Conservation (phyloP, 35 echinoderm and acorn worm species). For the Lytechinus pictus region DNA sequence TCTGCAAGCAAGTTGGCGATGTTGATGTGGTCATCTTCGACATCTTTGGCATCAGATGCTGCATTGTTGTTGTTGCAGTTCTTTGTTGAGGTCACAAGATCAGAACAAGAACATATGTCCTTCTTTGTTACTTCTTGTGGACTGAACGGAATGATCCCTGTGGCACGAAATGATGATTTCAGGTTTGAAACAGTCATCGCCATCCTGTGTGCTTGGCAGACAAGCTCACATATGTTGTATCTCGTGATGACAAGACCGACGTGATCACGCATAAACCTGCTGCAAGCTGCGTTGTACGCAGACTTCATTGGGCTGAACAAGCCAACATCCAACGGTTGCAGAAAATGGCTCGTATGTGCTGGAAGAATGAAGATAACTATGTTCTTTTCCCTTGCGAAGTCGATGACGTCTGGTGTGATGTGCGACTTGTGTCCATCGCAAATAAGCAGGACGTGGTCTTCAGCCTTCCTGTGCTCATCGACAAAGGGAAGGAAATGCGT, state of each 20-base stretch:
- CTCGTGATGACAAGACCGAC: conserved; percentile 31
- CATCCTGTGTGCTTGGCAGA: conserved; percentile 23
- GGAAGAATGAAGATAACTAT: background rate
- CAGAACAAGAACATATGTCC: no score
- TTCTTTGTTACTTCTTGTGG: no score
- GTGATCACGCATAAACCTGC: conserved; percentile 14
- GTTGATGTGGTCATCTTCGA: no score
- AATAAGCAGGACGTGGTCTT: conserved; percentile 56
- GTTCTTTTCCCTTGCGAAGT: no score
- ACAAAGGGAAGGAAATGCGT: conserved; percentile 44
- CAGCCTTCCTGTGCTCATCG: background rate
- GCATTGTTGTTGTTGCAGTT: no score
- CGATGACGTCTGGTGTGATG: conserved; percentile 41
- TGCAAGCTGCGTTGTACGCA: background rate
- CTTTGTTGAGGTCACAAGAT: no score
- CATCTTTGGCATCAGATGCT: no score
- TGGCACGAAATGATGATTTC: no score
- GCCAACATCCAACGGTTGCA: conserved; percentile 46
- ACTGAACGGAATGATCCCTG: no score
- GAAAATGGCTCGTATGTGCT: conserved; percentile 57
- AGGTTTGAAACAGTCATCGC: background rate
- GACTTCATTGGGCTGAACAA: conserved; percentile 44
- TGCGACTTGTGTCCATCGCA: conserved; percentile 74
- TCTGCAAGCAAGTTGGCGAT: no score
- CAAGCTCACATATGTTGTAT: conserved; percentile 19